phyloP scores from a whole-genome alignment of 2,113 vertebrate species.

The Phainopepla nitens region DNA sequence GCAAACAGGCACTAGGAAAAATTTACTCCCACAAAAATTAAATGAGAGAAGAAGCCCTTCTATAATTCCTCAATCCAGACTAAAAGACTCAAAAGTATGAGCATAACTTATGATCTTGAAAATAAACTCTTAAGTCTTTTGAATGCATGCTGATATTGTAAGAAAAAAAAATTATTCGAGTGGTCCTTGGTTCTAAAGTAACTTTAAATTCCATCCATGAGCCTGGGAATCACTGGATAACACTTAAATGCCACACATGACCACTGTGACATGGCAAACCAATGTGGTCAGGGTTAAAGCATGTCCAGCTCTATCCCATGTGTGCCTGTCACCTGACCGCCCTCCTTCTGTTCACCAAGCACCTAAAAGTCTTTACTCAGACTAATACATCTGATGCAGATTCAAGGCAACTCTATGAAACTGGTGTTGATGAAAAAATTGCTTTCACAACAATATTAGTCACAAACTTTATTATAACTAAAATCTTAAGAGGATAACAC shows the following conservation, averaged over 20 bases:
- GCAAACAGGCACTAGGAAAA: background rate
- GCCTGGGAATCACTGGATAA: background rate
- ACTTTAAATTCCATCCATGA: background rate
- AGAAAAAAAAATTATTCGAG: background rate
- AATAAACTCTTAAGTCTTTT: background rate
- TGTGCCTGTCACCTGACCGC: background rate
- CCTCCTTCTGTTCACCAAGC: background rate
- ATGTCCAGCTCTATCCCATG: fast-evolving
- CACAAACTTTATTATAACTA: background rate
- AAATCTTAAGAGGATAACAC: background rate
- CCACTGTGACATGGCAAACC: background rate
- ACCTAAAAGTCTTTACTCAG: fast-evolving
- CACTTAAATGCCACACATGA: background rate
- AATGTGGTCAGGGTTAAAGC: background rate
- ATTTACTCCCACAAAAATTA: background rate
- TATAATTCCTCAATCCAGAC: background rate
- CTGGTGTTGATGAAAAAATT: fast-evolving
- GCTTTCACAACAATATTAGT: background rate
- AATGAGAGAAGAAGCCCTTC: background rate
- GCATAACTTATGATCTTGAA: background rate
- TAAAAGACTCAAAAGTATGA: background rate
- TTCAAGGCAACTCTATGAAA: background rate
- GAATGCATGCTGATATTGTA: background rate
- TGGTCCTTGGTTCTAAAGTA: background rate
- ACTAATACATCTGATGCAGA: background rate